Conservation (phyloP, 64 coral and sea anemone genomes). For the Dendronephthya gigantea region DNA sequence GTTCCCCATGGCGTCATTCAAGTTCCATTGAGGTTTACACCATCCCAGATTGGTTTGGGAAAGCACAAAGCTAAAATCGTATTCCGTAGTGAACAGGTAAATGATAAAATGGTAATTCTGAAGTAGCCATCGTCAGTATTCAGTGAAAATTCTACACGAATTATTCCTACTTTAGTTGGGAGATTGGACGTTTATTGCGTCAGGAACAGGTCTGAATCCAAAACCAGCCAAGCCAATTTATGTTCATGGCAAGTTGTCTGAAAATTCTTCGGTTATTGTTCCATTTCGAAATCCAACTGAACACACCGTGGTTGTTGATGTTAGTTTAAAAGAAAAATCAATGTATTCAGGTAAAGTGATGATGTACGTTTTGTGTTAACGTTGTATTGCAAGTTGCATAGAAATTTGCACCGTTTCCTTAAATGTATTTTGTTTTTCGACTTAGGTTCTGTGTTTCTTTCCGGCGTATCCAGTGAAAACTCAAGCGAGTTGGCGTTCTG, state of each 20-base stretch:
- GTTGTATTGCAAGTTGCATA: too few species aligned
- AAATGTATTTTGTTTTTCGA: background rate
- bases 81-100: constrained; percentile 79
- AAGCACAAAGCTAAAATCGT: constrained; percentile 68
- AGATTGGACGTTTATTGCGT: constrained; percentile 71
- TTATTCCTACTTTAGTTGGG: constrained; percentile 54
- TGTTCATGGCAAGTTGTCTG: constrained; percentile 65
- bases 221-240: constrained; percentile 64
- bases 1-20: constrained; percentile 42
- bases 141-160: background rate
- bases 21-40: constrained; percentile 86
- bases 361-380: too few species aligned
- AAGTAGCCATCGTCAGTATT: too few species aligned
- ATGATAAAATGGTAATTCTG: too few species aligned
- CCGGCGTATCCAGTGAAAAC: background rate
- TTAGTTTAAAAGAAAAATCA: constrained; percentile 60
- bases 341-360: constrained; percentile 36
- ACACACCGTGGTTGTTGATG: constrained; percentile 67
- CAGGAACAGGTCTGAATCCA: constrained; percentile 79
- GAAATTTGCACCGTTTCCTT: background rate
- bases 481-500: constrained; percentile 75
- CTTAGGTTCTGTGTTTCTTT: background rate
- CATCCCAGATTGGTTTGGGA: constrained; percentile 57
- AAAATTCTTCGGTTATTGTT: constrained; percentile 76
- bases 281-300: constrained; percentile 92